Evolutionary conservation across 2,113 vertebrate species (phyloP).

Genomic region (Columba livia): DNA sequence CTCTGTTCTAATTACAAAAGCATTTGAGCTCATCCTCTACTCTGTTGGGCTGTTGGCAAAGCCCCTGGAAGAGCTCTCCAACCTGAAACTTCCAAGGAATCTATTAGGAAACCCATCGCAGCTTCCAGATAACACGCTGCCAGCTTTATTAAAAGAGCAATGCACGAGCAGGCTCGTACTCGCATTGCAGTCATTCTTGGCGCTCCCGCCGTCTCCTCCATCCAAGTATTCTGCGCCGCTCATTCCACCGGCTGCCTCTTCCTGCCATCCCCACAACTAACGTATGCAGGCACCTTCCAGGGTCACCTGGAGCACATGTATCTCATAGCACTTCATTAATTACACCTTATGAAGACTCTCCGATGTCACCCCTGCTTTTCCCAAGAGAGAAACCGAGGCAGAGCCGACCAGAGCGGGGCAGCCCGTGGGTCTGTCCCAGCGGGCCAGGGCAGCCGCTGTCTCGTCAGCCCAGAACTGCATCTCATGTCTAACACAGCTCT

Average conservation of each 20-base stretch:
- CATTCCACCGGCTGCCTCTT: neutral
- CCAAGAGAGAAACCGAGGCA: neutral
- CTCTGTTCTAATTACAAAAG: slow-evolving; percentile 22
- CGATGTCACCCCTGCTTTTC: neutral
- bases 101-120: slow-evolving; percentile 18
- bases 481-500: neutral
- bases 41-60: slow-evolving; percentile 16
- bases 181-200: slow-evolving; percentile 44
- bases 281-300: neutral
- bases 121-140: slow-evolving; percentile 26
- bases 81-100: slow-evolving; percentile 43
- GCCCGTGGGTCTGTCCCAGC: fast-evolving
- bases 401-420: neutral
- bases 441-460: neutral
- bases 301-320: neutral
- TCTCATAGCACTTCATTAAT: neutral
- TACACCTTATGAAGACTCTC: neutral
- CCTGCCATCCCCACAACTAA: neutral
- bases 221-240: neutral
- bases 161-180: neutral
- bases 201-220: neutral
- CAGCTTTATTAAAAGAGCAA: slow-evolving; percentile 35
- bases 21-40: slow-evolving; percentile 20
- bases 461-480: neutral
- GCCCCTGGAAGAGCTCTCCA: slow-evolving; percentile 18